Conservation (phyloP, 2,888 invertebrate genomes). For the Morpho helenor region DNA sequence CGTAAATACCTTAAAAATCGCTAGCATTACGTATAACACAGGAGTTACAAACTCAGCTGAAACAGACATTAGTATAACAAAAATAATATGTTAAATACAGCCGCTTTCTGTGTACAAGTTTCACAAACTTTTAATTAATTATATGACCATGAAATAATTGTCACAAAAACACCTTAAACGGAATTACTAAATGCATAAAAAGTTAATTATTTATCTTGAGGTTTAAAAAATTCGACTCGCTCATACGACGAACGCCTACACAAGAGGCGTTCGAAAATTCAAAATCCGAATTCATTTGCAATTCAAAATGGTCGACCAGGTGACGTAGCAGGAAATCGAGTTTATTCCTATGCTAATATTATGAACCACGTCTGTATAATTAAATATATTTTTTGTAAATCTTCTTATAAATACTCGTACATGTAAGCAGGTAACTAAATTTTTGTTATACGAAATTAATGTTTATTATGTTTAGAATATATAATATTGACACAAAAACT, state of each 20-base stretch:
- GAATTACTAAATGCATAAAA: conserved; percentile 7
- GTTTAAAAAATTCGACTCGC: conserved; percentile 15
- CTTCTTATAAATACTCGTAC: background rate
- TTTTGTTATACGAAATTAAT: too few species aligned
- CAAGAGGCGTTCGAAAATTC: conserved; percentile 55
- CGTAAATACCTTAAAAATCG: too few species aligned
- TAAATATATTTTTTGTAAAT: conserved; percentile 7
- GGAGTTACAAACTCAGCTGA: too few species aligned
- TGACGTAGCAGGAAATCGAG: conserved; percentile 69
- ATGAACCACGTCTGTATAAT: conserved; percentile 22
- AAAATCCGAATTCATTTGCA: conserved; percentile 65
- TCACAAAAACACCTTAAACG: background rate
- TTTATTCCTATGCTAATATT: conserved; percentile 39
- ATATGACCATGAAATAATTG: background rate
- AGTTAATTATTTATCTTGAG: conserved; percentile 22
- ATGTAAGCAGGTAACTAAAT: too few species aligned
- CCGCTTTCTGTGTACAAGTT: background rate
- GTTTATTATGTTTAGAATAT: too few species aligned
- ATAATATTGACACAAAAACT: too few species aligned
- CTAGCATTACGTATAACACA: too few species aligned
- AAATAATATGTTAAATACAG: too few species aligned
- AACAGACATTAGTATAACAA: too few species aligned
- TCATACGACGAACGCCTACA: conserved; percentile 47
- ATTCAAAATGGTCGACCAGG: conserved; percentile 47
- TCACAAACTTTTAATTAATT: background rate